Evolutionary conservation across 2,113 vertebrate genomes (phyloP), one percentile per base, ranked within the genome.

Genomic region (Oreochromis spilurus): DNA sequence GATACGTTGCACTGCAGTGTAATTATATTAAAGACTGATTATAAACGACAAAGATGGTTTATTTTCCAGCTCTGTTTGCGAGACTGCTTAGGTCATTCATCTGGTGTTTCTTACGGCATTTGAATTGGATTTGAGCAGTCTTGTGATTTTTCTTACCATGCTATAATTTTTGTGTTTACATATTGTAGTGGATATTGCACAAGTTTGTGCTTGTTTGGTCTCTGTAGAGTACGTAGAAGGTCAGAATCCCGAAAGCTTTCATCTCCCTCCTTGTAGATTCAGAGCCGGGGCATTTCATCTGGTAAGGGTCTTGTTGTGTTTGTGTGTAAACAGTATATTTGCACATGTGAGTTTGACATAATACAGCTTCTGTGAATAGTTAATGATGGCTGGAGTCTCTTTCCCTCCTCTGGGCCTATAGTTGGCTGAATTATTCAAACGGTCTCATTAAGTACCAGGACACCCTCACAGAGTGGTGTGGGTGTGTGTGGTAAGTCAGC

Each of bases 381-480:
- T 95, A 94, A 96, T 94, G 87, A 84, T 84, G 70, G 29, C 90
- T 86, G 70, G 50, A 21, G 83, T 91, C 87, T 90, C 48, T 81
- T 31, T 86, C 72, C 34, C 34, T 90, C 94, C 89, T 94, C 65
- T 80, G 84, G 84, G 83, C 87, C 84, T 91, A 67, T 86, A 89
- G 90, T 85, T 43, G 87, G 77, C 87, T 95, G 89, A 95, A 96
- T 95, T 92, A 96, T 96, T 96, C 93, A 96, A 89, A 90, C 58
- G 88, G 58, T 89, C 90, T 94, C 85, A 93, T 92, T 93, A 93
- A 92, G 94, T 93, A 92, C 84, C 91, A 87, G 83, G 88, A 93
- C 90, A 87, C 84, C 45, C 87, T 75, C 52, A 14, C 75, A 77
- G 29, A 58, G 70, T 2, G 36, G 38, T 8, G 84, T 72, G 86